phyloP scores from a whole-genome alignment of 2,888 invertebrate species.

The Ichneumoninae sp. region DNA sequence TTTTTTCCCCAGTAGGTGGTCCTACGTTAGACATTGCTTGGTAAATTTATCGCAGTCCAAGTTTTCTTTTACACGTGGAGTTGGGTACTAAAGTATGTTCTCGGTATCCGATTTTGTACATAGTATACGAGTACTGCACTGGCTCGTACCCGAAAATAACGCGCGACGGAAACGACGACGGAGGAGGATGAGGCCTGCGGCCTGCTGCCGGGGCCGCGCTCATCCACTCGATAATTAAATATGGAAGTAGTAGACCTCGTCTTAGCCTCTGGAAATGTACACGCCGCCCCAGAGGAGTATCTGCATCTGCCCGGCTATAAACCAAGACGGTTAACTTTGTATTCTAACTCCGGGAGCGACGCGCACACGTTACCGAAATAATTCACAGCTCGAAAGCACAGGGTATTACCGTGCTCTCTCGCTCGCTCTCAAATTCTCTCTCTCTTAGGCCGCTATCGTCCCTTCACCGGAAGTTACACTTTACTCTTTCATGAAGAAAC shows the following conservation, averaged over 20 bases:
- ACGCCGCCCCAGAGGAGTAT: constrained; percentile 44
- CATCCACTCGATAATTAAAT: constrained; percentile 68
- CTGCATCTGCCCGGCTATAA: constrained; percentile 68
- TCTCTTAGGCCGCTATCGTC: background rate
- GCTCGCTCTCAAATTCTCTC: background rate
- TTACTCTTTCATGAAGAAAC: constrained; percentile 49
- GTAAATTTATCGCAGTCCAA: background rate
- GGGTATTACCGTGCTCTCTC: constrained; percentile 39
- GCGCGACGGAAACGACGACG: constrained; percentile 56
- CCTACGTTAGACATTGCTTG: background rate
- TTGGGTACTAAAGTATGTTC: constrained; percentile 11
- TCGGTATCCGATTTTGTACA: background rate
- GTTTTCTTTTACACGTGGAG: background rate
- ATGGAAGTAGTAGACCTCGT: constrained; percentile 51
- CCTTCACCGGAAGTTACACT: constrained; percentile 61
- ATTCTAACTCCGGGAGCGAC: constrained; percentile 33
- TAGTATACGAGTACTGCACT: constrained; percentile 37
- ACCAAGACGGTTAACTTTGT: constrained; percentile 54
- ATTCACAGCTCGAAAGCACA: constrained; percentile 61
- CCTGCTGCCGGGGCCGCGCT: constrained; percentile 18
- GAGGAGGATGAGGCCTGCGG: constrained; percentile 41
- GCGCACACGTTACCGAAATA: constrained; percentile 64
- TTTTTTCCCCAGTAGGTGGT: constrained; percentile 1
- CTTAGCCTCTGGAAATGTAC: constrained; percentile 59
- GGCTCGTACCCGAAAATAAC: constrained; percentile 54